phyloP scores from a whole-genome alignment of 2,888 invertebrate species.

The Sepiola atlantica region DNA sequence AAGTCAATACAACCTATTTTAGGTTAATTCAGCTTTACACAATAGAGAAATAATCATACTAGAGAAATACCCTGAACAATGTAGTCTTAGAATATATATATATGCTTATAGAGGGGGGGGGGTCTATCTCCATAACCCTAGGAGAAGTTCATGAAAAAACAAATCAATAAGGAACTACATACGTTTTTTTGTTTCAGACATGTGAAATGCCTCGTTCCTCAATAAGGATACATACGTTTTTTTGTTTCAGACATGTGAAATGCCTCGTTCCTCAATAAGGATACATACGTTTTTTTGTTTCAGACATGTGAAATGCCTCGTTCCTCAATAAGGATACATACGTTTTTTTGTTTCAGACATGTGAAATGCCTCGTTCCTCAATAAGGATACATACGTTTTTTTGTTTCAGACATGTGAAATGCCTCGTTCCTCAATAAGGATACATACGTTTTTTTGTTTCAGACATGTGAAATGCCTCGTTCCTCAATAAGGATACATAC shows the following conservation, averaged over 20 bases:
- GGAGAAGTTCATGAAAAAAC: background rate
- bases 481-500: slow-evolving; percentile 21
- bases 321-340: slow-evolving; percentile 21
- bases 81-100: too few relatives aligned
- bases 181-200: background rate
- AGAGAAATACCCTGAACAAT: too few relatives aligned
- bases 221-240: slow-evolving; percentile 14
- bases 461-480: background rate
- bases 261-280: slow-evolving; percentile 21
- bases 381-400: slow-evolving; percentile 14
- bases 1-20: too few relatives aligned
- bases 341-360: background rate
- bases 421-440: slow-evolving; percentile 21
- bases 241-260: background rate
- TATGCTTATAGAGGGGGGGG: too few relatives aligned
- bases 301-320: background rate
- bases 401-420: background rate
- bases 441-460: background rate
- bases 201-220: slow-evolving; percentile 21
- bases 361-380: slow-evolving; percentile 21
- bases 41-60: too few relatives aligned
- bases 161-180: background rate
- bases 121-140: background rate
- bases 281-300: background rate
- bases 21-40: too few relatives aligned